Conservation (phyloP, 2,113 vertebrate species). For the Taurulus bubalis region DNA sequence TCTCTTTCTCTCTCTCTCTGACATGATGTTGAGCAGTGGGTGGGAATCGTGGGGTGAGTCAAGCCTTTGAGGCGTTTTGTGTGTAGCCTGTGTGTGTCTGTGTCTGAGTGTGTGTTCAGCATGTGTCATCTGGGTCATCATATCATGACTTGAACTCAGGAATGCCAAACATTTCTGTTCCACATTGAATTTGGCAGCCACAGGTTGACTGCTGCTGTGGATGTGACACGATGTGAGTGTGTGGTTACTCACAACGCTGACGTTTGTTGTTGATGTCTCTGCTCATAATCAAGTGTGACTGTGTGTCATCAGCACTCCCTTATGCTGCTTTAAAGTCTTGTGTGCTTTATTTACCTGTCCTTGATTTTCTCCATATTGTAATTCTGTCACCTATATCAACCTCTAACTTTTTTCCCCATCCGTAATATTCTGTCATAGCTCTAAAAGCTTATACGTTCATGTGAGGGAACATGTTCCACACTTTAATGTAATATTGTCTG, state of each 20-base stretch:
- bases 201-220: constrained; percentile 16
- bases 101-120: constrained; percentile 37
- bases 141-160: constrained; percentile 63
- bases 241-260: constrained; percentile 41
- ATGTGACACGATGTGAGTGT: constrained; percentile 29
- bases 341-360: background rate
- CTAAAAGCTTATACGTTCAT: background rate
- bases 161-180: constrained; percentile 68
- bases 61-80: constrained; percentile 51
- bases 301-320: constrained; percentile 1
- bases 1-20: constrained; percentile 33
- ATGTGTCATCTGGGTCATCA: constrained; percentile 70
- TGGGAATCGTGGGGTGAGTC: constrained; percentile 64
- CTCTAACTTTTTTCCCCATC: background rate
- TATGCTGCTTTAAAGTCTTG: background rate
- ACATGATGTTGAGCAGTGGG: constrained; percentile 56
- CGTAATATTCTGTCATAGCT: background rate
- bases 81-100: constrained; percentile 17
- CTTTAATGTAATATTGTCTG: background rate
- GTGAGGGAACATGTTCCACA: background rate
- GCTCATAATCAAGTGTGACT: constrained; percentile 33
- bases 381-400: background rate
- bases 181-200: constrained; percentile 40
- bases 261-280: constrained; percentile 26
- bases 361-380: background rate